Evolutionary conservation across 2,888 invertebrate species (phyloP).

Genomic region (Agriopis aurantiaria): DNA sequence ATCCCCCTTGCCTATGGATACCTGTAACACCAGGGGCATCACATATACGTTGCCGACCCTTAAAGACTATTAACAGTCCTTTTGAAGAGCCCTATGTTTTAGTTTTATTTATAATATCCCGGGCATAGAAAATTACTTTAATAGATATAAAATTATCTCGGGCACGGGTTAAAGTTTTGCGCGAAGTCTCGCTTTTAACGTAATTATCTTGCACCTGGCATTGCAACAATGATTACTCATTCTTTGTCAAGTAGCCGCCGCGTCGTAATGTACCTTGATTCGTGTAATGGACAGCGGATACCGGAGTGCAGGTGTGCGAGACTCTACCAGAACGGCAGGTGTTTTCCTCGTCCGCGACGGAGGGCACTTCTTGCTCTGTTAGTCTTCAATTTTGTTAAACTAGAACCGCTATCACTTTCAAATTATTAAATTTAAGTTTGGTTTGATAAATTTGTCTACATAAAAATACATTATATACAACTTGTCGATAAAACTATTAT

Average conservation of each 20-base stretch:
- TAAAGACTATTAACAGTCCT: too few relatives aligned
- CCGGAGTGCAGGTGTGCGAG: conserved; percentile 47
- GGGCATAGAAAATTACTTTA: too few relatives aligned
- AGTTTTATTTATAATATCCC: conserved; percentile 43
- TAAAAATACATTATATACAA: too few relatives aligned
- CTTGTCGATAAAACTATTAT: too few relatives aligned
- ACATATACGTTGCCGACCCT: too few relatives aligned
- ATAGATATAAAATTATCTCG: conserved; percentile 42
- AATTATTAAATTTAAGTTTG: neutral
- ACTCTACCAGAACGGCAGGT: conserved; percentile 62
- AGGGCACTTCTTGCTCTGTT: conserved; percentile 51
- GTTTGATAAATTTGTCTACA: neutral
- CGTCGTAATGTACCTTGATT: conserved; percentile 22
- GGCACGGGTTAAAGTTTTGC: conserved; percentile 50
- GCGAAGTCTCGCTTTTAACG: conserved; percentile 44
- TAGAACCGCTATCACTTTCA: neutral
- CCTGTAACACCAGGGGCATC: too few relatives aligned
- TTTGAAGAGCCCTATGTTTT: too few relatives aligned
- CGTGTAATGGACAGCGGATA: conserved; percentile 33
- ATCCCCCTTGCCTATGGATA: too few relatives aligned
- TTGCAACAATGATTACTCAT: conserved; percentile 23
- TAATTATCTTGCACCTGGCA: conserved; percentile 20
- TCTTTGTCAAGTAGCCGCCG: conserved; percentile 19
- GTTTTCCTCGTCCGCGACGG: conserved; percentile 35
- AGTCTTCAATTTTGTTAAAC: conserved; percentile 47